phyloP scores from a whole-genome alignment of 2,113 vertebrate genomes.

The Eublepharis macularius region DNA sequence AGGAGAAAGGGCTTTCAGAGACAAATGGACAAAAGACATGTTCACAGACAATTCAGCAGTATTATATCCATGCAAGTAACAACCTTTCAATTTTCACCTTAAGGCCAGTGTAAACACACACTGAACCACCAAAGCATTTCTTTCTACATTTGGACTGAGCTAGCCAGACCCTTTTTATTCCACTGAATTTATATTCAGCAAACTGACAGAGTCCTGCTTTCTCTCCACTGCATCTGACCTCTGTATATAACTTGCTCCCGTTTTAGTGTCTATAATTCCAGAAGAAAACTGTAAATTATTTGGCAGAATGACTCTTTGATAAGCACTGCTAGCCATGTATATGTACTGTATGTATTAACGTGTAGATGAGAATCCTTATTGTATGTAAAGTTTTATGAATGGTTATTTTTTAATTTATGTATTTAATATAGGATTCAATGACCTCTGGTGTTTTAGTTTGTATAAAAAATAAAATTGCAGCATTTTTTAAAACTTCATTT shows the following conservation, averaged over 20 bases:
- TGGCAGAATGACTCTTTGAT: slow-evolving; percentile 68
- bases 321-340: slow-evolving; percentile 66
- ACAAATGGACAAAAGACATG: not conserved
- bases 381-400: slow-evolving; percentile 83
- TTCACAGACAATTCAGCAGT: slow-evolving; percentile 34
- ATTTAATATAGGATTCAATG: slow-evolving; percentile 82
- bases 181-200: slow-evolving; percentile 13
- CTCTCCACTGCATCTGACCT: slow-evolving; percentile 55
- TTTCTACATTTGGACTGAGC: not conserved
- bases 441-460: slow-evolving; percentile 82
- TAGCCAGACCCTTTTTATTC: slow-evolving; percentile 9
- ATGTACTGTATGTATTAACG: slow-evolving; percentile 75
- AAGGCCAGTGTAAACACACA: not conserved
- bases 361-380: slow-evolving; percentile 77
- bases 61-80: too few species aligned
- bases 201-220: slow-evolving; percentile 20
- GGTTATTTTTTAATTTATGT: slow-evolving; percentile 84
- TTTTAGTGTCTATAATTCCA: slow-evolving; percentile 61
- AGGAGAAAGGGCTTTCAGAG: slow-evolving; percentile 12
- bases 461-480: slow-evolving; percentile 73
- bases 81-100: slow-evolving; percentile 18
- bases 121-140: not conserved
- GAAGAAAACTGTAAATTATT: slow-evolving; percentile 61
- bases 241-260: slow-evolving; percentile 53
- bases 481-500: slow-evolving; percentile 62